Conservation (phyloP, 2,113 vertebrate species). For the Cyprinodon tularosa region DNA sequence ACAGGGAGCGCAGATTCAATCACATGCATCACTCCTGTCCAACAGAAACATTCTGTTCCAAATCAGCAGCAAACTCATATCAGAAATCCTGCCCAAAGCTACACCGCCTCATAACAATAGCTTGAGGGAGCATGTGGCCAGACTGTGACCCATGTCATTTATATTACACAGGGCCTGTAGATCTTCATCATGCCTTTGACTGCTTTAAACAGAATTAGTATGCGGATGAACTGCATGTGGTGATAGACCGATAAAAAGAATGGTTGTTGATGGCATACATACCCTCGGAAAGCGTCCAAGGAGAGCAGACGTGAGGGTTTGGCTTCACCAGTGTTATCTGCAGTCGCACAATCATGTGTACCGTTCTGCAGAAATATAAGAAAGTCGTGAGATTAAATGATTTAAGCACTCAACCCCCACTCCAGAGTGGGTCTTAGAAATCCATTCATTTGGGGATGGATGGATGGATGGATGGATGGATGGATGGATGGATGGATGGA, state of each 20-base stretch:
- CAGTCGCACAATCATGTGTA: constrained; percentile 20
- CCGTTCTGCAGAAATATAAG: constrained; percentile 30
- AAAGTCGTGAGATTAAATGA: neutral
- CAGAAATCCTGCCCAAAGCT: constrained; percentile 75
- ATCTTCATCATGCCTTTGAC: constrained; percentile 56
- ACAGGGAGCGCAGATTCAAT: constrained; percentile 84
- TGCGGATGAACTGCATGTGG: constrained; percentile 52
- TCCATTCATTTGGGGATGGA: no score
- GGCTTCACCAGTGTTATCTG: constrained; percentile 21
- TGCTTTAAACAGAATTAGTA: constrained; percentile 52
- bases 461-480: no score
- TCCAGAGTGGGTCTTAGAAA: neutral
- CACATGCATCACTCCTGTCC: constrained; percentile 80
- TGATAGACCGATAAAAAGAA: constrained; percentile 41
- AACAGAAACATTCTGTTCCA: constrained; percentile 81
- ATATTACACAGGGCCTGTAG: constrained; percentile 68
- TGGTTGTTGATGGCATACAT: constrained; percentile 57
- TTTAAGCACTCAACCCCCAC: neutral
- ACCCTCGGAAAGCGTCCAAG: constrained; percentile 77
- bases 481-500: no score
- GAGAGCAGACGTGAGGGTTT: constrained; percentile 70
- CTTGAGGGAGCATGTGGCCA: constrained; percentile 77
- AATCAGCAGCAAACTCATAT: constrained; percentile 66
- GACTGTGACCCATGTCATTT: constrained; percentile 78
- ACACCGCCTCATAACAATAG: constrained; percentile 71